These are phyloP conservation scores for Rhyacichthys aspro DNA, from an alignment of 2,797 vertebrate species.

Conservation along the genomic window DNA sequence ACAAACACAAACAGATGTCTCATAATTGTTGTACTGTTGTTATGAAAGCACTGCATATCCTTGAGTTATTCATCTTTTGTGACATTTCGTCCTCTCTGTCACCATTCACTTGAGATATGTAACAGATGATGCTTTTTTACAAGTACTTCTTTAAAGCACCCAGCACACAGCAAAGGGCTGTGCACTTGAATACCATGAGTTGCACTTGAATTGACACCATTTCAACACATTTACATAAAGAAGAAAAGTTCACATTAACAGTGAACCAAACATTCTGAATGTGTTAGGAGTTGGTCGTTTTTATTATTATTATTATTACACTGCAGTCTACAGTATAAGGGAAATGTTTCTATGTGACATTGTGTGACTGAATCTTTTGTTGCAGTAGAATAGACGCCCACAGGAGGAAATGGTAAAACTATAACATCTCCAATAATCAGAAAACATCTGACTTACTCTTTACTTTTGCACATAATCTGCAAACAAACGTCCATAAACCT, in stretches of 20 bases:
- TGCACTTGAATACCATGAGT: background rate
- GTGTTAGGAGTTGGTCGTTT: no score
- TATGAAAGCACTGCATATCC: conserved; percentile 6
- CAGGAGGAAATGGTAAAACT: no score
- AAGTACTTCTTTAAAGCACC: conserved; percentile 1
- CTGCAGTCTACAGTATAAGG: no score
- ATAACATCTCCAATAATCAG: no score
- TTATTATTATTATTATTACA: no score
- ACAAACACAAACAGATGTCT: conserved; percentile 21
- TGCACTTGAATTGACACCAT: conserved; percentile 14
- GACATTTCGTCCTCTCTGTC: conserved; percentile 13
- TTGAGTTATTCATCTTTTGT: conserved; percentile 4
- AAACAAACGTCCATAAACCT: no score
- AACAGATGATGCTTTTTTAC: conserved; percentile 2
- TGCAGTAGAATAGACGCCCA: no score
- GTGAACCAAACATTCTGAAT: background rate
- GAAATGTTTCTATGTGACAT: no score
- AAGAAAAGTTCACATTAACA: background rate
- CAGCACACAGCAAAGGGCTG: background rate
- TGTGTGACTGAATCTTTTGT: no score
- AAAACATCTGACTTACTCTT: no score
- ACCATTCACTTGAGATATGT: conserved; percentile 8
- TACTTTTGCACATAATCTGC: no score
- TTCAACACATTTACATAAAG: background rate
- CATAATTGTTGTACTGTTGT: conserved; percentile 17